Percentiles rank a stretch among this genome's conserved stretches.
Evolutionary conservation across 2,888 invertebrate species (phyloP).

Genomic region (Ochropacha duplaris): DNA sequence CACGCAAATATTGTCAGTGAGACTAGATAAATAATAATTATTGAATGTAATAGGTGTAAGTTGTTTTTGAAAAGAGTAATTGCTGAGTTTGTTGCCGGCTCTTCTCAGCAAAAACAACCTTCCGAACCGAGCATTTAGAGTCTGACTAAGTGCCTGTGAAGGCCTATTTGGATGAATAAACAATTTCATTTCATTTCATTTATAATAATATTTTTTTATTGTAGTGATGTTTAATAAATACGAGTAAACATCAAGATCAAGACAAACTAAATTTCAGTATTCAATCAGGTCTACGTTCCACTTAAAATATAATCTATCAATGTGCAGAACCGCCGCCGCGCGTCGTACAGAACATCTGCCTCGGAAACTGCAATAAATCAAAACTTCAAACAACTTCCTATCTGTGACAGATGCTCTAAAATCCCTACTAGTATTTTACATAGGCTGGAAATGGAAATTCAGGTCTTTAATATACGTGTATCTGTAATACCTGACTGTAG

Average conservation of each 20-base stretch:
- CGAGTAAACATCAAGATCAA: background rate
- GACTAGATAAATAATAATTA: background rate
- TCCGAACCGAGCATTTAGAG: too few species aligned
- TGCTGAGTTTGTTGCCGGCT: too few species aligned
- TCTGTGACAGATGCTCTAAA: constrained; percentile 24
- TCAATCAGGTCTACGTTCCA: background rate
- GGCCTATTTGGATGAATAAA: too few species aligned
- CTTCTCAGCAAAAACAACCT: too few species aligned
- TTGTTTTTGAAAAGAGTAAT: too few species aligned
- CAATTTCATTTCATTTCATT: too few species aligned
- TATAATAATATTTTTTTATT: too few species aligned
- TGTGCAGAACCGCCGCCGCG: constrained; percentile 1
- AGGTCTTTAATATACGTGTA: background rate
- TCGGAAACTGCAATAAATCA: constrained; percentile 36
- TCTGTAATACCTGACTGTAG: background rate
- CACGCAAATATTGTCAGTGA: too few species aligned
- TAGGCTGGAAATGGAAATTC: background rate
- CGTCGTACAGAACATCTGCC: constrained; percentile 25
- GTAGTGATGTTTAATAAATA: too few species aligned
- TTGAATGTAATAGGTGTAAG: too few species aligned
- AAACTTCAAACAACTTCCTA: constrained; percentile 32
- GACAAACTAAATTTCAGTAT: background rate
- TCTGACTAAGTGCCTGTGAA: too few species aligned
- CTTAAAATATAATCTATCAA: constrained; percentile 1
- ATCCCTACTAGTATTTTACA: constrained; percentile 1